A percentile compares a stretch with the other conserved stretches of the same genome.
phyloP scores from a whole-genome alignment of 2,113 vertebrate genomes.

The Siniperca chuatsi region DNA sequence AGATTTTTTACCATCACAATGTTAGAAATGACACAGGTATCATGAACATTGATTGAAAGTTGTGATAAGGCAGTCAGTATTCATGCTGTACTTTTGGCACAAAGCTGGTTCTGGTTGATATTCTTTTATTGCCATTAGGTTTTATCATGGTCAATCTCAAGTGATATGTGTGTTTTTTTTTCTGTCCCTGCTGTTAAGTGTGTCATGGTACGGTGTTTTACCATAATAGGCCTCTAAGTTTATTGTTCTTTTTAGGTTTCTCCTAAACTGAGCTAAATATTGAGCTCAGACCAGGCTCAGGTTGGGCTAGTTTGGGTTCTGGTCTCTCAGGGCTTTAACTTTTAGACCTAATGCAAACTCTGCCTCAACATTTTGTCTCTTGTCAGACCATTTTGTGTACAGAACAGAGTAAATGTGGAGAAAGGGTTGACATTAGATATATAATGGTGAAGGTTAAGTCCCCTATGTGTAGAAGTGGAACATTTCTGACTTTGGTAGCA shows the following conservation, averaged over 20 bases:
- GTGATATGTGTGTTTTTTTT: background rate
- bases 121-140: background rate
- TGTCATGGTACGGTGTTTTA: background rate
- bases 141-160: background rate
- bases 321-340: background rate
- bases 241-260: too few species aligned
- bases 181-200: background rate
- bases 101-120: background rate
- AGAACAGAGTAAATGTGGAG: background rate
- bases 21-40: constrained; percentile 11
- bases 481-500: background rate
- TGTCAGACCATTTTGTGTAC: background rate
- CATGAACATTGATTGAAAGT: constrained; percentile 15
- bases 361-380: background rate
- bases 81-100: background rate
- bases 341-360: background rate
- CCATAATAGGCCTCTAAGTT: too few species aligned
- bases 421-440: background rate
- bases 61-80: background rate
- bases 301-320: background rate
- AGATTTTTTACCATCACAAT: constrained; percentile 7
- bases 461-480: background rate
- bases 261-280: too few species aligned
- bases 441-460: background rate
- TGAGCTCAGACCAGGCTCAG: background rate